These are phyloP conservation scores for Dermolepida albohirtum DNA, from an alignment of 2,888 invertebrate species.

Conservation along the genomic window DNA sequence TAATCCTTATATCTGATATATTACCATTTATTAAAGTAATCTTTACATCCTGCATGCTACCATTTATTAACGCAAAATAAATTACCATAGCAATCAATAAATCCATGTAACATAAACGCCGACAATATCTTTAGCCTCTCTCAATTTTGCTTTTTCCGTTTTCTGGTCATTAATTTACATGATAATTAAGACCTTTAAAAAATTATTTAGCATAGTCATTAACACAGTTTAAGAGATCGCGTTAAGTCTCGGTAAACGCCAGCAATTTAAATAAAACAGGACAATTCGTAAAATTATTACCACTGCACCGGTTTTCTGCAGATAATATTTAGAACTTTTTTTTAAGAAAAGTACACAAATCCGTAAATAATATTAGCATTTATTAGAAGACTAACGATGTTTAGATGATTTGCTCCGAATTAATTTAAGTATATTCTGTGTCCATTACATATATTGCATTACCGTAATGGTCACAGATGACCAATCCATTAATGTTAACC, in stretches of 20 bases:
- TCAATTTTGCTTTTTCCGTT: slow-evolving; percentile 35
- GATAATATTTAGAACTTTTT: no score
- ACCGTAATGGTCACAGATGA: no score
- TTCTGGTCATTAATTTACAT: slow-evolving; percentile 51
- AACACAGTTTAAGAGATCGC: slow-evolving; percentile 48
- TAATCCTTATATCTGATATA: no score
- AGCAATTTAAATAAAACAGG: slow-evolving; percentile 29
- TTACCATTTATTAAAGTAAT: no score
- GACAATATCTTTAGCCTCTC: not conserved
- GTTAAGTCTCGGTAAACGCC: slow-evolving; percentile 27
- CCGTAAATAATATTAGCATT: no score
- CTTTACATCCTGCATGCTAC: no score
- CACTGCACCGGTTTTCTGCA: not conserved
- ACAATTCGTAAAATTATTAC: slow-evolving; percentile 6
- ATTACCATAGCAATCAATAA: not conserved
- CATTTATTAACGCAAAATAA: not conserved
- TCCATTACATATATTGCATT: no score
- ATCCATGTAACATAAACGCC: not conserved
- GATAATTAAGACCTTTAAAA: slow-evolving; percentile 50
- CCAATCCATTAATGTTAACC: no score
- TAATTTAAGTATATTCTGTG: no score
- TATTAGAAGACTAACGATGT: no score
- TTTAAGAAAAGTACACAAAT: no score
- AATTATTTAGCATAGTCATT: slow-evolving; percentile 54
- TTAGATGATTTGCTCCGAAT: no score